Conservation (phyloP, 2,888 invertebrate species). For the Dynastes maya region DNA sequence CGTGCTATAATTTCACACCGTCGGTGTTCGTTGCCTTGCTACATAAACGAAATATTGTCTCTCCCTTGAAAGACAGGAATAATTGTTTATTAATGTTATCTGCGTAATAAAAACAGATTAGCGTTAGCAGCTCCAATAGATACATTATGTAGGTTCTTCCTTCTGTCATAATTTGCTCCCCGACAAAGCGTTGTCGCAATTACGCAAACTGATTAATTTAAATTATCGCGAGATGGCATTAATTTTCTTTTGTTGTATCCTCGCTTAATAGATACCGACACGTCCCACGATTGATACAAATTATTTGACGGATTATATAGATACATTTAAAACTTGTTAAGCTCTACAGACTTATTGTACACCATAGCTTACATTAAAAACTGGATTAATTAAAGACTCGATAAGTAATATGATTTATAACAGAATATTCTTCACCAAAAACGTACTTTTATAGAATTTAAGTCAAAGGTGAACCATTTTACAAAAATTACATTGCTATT, state of each 20-base stretch:
- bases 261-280: not conserved
- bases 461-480: no score
- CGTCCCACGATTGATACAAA: not conserved
- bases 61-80: not conserved
- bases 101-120: not conserved
- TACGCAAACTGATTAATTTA: not conserved
- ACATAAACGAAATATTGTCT: no score
- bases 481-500: no score
- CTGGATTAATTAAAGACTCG: no score
- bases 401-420: no score
- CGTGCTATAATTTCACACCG: no score
- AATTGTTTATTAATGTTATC: conserved; percentile 9
- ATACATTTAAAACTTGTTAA: not conserved
- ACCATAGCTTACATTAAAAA: no score
- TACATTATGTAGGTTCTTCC: not conserved
- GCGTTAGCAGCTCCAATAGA: not conserved
- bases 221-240: not conserved
- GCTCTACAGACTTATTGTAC: no score
- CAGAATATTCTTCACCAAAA: no score
- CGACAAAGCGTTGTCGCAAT: no score
- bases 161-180: not conserved
- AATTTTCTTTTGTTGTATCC: not conserved
- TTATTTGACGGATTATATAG: not conserved
- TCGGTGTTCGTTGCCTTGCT: no score
- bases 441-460: no score